Conservation (phyloP, 2,888 invertebrate species). For the Brachypalpus laphriformis region DNA sequence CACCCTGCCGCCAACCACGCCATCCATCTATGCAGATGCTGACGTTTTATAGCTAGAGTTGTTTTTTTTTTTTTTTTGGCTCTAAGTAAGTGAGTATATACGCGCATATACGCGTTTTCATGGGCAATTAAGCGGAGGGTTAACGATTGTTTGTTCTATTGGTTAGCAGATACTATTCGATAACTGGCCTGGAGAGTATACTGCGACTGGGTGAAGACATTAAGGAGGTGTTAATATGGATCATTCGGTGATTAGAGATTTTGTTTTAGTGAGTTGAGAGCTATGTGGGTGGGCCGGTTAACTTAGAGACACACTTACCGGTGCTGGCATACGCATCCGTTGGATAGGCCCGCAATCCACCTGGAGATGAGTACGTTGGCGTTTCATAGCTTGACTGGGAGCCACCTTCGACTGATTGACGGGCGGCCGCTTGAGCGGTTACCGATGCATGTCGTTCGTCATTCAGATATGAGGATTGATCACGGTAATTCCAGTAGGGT, state of each 20-base stretch:
- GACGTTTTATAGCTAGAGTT: conserved; percentile 13
- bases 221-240: conserved; percentile 50
- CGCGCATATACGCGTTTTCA: conserved; percentile 35
- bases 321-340: conserved; percentile 82
- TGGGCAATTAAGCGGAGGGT: conserved; percentile 56
- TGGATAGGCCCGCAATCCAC: conserved; percentile 81
- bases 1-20: conserved; percentile 21
- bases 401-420: conserved; percentile 83
- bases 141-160: conserved; percentile 60
- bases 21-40: conserved; percentile 18
- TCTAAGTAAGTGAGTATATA: conserved; percentile 21
- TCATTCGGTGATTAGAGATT: conserved; percentile 32
- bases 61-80: conserved; percentile 6
- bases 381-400: conserved; percentile 83
- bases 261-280: background rate
- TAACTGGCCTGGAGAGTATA: conserved; percentile 1
- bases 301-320: conserved; percentile 77
- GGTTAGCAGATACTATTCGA: conserved; percentile 37
- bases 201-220: background rate
- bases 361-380: conserved; percentile 82
- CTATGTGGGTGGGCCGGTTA: no score
- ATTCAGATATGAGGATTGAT: conserved; percentile 82
- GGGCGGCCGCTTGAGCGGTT: conserved; percentile 80
- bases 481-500: conserved; percentile 83
- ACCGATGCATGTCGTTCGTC: conserved; percentile 82